A percentile compares a stretch with the other conserved stretches of the same genome.
Conservation (phyloP, 2,797 vertebrate genomes). For the Podarcis siculus region DNA sequence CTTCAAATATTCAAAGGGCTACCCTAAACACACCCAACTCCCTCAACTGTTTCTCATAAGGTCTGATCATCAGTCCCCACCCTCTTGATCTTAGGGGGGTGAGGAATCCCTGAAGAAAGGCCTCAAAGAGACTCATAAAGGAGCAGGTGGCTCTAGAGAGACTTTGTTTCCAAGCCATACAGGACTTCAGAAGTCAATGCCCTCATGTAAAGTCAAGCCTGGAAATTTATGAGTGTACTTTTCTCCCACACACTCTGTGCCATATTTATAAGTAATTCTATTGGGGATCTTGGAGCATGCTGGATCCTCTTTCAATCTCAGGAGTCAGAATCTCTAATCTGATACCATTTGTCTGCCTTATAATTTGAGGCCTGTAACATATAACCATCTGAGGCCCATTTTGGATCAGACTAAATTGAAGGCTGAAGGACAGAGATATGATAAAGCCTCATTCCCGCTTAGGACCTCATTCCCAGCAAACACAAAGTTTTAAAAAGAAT, state of each 20-base stretch:
- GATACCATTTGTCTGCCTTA: neutral
- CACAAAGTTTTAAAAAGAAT: neutral
- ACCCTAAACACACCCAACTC: too few species aligned
- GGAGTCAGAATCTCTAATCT: neutral
- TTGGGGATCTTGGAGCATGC: too few species aligned
- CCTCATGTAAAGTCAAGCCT: too few species aligned
- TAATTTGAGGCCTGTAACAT: neutral
- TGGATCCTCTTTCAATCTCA: neutral
- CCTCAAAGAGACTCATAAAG: too few species aligned
- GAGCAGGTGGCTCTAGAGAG: too few species aligned
- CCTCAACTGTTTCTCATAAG: neutral
- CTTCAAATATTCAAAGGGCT: too few species aligned
- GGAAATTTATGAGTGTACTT: too few species aligned
- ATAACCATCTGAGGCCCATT: neutral
- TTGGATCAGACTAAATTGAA: neutral
- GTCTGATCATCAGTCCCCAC: neutral
- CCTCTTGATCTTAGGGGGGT: too few species aligned
- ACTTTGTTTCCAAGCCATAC: too few species aligned
- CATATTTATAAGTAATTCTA: neutral
- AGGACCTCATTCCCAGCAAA: fast-evolving
- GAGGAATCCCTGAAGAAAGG: too few species aligned
- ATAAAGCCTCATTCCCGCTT: neutral
- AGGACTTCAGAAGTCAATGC: too few species aligned
- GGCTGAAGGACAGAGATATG: neutral
- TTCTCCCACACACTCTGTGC: neutral